Percentiles rank a stretch among this genome's conserved stretches.
Conservation (phyloP, 2,888 invertebrate species). For the Hypselothyrea guttata region DNA sequence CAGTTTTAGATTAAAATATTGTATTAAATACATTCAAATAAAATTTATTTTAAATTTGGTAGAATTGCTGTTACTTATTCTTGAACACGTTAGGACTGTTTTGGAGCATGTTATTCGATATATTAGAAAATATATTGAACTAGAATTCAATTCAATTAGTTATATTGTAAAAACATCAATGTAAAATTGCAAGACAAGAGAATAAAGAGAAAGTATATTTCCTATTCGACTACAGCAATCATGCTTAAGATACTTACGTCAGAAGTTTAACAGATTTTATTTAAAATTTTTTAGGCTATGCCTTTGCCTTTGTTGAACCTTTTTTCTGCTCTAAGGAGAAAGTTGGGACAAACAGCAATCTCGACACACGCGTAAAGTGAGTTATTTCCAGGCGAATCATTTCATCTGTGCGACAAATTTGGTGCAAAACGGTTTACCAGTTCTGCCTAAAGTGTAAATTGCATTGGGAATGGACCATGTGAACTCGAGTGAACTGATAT, state of each 20-base stretch:
- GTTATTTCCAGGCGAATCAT: slow-evolving; percentile 49
- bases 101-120: too few species aligned
- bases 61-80: too few species aligned
- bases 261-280: slow-evolving; percentile 59
- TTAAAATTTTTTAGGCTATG: slow-evolving; percentile 43
- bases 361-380: slow-evolving; percentile 48
- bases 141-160: too few species aligned
- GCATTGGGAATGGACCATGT: slow-evolving; percentile 27
- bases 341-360: slow-evolving; percentile 29
- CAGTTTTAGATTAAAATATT: too few species aligned
- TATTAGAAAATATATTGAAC: too few species aligned
- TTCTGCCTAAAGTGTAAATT: slow-evolving; percentile 51
- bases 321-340: slow-evolving; percentile 16
- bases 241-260: not conserved
- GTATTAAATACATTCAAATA: too few species aligned
- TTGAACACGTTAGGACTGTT: too few species aligned
- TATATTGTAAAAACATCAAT: too few species aligned
- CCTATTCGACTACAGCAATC: not conserved
- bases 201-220: too few species aligned
- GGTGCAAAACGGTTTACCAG: slow-evolving; percentile 44
- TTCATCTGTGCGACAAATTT: slow-evolving; percentile 61
- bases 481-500: slow-evolving; percentile 26
- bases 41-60: too few species aligned
- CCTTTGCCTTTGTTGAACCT: slow-evolving; percentile 25
- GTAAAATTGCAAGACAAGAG: too few species aligned